phyloP scores from a whole-genome alignment of 2,797 vertebrate genomes.

The Gymnopithys bicolor region DNA sequence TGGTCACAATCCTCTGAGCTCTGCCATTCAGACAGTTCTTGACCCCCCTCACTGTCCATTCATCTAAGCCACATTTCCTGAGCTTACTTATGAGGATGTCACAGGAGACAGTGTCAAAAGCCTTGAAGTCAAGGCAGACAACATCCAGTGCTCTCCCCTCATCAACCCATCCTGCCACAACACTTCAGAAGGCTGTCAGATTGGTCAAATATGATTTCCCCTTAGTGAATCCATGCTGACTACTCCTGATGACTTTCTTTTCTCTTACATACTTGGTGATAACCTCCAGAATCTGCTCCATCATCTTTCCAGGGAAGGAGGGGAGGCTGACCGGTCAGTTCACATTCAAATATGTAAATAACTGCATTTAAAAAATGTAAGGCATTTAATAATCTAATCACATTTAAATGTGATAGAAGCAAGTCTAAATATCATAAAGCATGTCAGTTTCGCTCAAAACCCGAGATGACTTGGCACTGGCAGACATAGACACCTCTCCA shows the following conservation, averaged over 20 bases:
- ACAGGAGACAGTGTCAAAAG: not conserved
- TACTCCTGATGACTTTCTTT: too few relatives aligned
- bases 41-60: not conserved
- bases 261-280: not conserved
- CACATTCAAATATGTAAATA: not conserved
- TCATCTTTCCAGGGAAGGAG: not conserved
- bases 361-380: accelerated
- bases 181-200: not conserved
- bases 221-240: not conserved
- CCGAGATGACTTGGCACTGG: accelerated
- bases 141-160: not conserved
- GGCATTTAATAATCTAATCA: accelerated
- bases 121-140: not conserved
- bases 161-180: not conserved
- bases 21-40: not conserved
- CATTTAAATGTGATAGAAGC: accelerated
- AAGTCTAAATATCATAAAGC: accelerated
- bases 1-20: not conserved
- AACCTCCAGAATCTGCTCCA: not conserved
- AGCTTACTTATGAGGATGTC: not conserved
- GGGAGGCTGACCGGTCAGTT: not conserved
- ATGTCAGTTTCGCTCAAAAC: accelerated
- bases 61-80: not conserved
- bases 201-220: not conserved
- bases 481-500: accelerated